A percentile compares a stretch with the other conserved stretches of the same genome.
phyloP scores from a whole-genome alignment of 2,797 vertebrate genomes.

The Austrolebias charrua region DNA sequence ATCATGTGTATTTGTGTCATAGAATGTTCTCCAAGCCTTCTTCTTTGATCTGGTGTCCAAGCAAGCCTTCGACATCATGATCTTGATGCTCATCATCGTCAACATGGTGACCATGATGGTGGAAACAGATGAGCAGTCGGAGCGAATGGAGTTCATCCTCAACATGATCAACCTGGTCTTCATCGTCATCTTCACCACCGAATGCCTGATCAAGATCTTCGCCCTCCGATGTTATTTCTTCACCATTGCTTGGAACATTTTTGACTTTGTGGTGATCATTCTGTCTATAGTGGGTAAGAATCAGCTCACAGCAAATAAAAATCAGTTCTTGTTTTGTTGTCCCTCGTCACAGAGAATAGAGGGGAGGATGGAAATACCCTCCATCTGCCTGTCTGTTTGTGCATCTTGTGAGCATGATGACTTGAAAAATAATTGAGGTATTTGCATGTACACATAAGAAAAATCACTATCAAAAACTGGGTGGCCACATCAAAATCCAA shows the following conservation, averaged over 20 bases:
- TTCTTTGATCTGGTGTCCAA: slow-evolving; percentile 95
- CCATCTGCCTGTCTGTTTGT: no score
- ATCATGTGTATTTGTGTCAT: slow-evolving; percentile 19
- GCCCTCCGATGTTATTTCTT: slow-evolving; percentile 97
- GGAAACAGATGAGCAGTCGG: slow-evolving; percentile 94
- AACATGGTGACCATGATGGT: slow-evolving; percentile 99
- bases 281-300: slow-evolving; percentile 95
- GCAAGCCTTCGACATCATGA: slow-evolving; percentile 97
- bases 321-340: no score
- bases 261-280: slow-evolving; percentile 97
- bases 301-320: background rate
- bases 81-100: slow-evolving; percentile 98
- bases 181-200: slow-evolving; percentile 92
- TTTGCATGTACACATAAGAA: no score
- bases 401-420: no score
- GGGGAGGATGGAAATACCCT: no score
- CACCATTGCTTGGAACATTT: slow-evolving; percentile 98
- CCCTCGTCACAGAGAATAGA: no score
- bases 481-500: no score
- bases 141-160: slow-evolving; percentile 86
- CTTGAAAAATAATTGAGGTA: no score
- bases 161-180: slow-evolving; percentile 95
- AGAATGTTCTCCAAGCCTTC: slow-evolving; percentile 88
- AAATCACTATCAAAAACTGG: no score
- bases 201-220: slow-evolving; percentile 92